Conservation (phyloP, 2,888 invertebrate species). For the Harpagoxenus sublaevis region DNA sequence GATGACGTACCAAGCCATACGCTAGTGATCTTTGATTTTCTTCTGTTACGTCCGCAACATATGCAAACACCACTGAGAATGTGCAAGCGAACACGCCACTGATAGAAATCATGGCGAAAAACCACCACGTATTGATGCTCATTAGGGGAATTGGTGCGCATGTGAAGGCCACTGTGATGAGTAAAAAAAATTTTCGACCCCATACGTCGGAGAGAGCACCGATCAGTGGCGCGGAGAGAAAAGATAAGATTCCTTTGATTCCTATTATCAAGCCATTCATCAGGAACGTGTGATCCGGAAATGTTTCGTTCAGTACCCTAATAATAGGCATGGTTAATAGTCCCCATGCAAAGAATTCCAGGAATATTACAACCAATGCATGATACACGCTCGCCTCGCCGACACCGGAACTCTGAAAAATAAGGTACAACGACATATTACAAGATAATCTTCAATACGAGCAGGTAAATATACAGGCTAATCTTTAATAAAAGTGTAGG, state of each 20-base stretch:
- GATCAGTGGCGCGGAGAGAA: constrained; percentile 98
- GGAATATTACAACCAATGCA: constrained; percentile 99
- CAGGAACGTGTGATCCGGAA: constrained; percentile 99
- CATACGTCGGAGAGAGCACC: constrained; percentile 99
- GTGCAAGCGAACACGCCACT: constrained; percentile 99
- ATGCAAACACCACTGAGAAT: constrained; percentile 99
- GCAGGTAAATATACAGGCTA: neutral
- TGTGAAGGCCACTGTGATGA: constrained; percentile 99
- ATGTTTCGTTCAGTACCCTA: constrained; percentile 96
- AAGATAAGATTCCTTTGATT: constrained; percentile 98
- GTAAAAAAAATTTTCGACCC: constrained; percentile 98
- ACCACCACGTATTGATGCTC: constrained; percentile 99
- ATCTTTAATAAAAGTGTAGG: neutral
- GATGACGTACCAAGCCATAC: constrained; percentile 93
- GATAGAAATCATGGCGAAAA: constrained; percentile 99
- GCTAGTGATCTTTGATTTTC: constrained; percentile 98
- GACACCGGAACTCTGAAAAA: constrained; percentile 92
- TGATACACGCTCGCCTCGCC: constrained; percentile 99
- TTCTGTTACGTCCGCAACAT: constrained; percentile 99
- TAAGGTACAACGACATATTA: constrained; percentile 57
- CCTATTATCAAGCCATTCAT: constrained; percentile 99
- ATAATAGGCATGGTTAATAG: constrained; percentile 99
- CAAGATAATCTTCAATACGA: neutral
- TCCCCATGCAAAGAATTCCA: constrained; percentile 99
- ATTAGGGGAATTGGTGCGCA: constrained; percentile 99